Conservation (phyloP, 2,797 vertebrate genomes). For the Neomorphus geoffroyi region DNA sequence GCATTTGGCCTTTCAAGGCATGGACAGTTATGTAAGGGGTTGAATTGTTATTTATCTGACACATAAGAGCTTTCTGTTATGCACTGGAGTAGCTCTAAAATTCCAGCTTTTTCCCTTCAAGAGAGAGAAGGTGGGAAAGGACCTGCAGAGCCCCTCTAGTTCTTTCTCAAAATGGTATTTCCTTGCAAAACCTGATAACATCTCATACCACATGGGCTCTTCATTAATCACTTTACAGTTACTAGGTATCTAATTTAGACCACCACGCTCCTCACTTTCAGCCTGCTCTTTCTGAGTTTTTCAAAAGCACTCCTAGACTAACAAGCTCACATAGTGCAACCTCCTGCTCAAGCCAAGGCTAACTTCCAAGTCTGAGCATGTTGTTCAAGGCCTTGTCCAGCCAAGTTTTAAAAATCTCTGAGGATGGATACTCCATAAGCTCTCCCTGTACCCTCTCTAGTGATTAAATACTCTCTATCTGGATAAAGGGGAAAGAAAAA, state of each 20-base stretch:
- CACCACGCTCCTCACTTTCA: background rate
- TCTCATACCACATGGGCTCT: background rate
- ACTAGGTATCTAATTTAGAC: background rate
- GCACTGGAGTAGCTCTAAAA: background rate
- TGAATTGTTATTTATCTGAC: background rate
- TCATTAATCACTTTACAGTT: background rate
- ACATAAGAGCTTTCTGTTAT: background rate
- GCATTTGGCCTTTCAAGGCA: background rate
- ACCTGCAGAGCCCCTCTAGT: background rate
- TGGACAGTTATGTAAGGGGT: conserved; percentile 11
- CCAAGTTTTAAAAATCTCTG: background rate
- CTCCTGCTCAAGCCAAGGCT: background rate
- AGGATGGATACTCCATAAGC: background rate
- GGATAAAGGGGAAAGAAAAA: background rate
- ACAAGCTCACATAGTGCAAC: fast-evolving
- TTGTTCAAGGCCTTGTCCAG: background rate
- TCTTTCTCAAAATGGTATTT: background rate
- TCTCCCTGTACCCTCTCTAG: background rate
- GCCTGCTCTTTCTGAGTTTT: background rate
- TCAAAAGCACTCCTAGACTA: background rate
- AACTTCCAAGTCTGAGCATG: background rate
- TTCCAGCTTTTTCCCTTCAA: background rate
- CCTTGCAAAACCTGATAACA: background rate
- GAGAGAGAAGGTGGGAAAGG: background rate
- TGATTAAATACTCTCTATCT: background rate